Conservation (phyloP, 2,797 vertebrate species). For the Meda fulgida region DNA sequence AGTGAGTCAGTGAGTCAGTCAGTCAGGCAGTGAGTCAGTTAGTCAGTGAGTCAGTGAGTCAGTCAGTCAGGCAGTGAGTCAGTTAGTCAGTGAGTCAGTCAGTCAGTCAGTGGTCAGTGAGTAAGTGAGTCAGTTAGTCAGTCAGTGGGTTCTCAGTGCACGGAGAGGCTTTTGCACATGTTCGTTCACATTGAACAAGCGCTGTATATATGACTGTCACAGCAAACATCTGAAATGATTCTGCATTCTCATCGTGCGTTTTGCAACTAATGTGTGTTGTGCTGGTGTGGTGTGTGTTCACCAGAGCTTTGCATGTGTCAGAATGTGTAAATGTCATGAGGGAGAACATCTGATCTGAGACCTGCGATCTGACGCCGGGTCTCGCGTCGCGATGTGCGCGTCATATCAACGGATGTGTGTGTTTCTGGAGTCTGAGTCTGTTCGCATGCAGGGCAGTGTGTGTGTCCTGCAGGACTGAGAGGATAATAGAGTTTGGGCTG, state of each 20-base stretch:
- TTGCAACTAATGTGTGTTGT: conserved; percentile 53
- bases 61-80: too few relatives aligned
- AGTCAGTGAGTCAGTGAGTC: too few relatives aligned
- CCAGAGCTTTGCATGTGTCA: conserved; percentile 50
- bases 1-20: too few relatives aligned
- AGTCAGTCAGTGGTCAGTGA: too few relatives aligned
- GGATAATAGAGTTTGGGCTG: conserved; percentile 23
- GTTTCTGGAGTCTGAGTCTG: conserved; percentile 15
- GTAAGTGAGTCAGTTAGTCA: too few relatives aligned
- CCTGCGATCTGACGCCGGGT: conserved; percentile 30
- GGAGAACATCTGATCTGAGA: conserved; percentile 38
- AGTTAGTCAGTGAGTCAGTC: too few relatives aligned
- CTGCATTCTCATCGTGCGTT: conserved; percentile 1
- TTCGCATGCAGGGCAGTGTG: conserved; percentile 8
- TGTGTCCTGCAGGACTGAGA: conserved; percentile 12
- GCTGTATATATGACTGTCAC: neutral
- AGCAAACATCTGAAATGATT: neutral
- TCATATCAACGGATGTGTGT: conserved; percentile 23
- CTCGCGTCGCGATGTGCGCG: conserved; percentile 29
- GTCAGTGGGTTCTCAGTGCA: too few relatives aligned
- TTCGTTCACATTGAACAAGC: neutral
- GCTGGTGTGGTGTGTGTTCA: conserved; percentile 28
- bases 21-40: too few relatives aligned
- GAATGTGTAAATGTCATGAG: conserved; percentile 57
- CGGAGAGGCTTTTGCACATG: neutral